A percentile compares a stretch with the other conserved stretches of the same genome.
Conservation (phyloP, 1,140 invertebrate genomes). For the Nasonia giraulti region DNA sequence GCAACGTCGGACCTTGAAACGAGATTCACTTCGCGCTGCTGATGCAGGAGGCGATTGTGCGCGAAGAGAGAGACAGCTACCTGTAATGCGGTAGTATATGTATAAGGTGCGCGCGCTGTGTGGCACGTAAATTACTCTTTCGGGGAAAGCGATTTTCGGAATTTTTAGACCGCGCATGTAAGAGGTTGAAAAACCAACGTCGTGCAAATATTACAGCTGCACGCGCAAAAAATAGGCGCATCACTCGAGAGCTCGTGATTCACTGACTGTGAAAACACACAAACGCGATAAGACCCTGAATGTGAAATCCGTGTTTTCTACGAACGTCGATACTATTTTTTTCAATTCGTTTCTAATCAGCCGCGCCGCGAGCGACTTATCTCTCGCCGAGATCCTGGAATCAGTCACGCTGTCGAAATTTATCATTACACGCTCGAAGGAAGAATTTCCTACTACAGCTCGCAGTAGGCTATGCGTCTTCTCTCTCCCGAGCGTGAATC, state of each 20-base stretch:
- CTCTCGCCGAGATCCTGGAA: conserved; percentile 9
- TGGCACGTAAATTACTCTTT: conserved; percentile 31
- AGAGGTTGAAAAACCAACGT: not conserved
- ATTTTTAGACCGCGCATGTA: not conserved
- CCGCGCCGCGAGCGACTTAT: not conserved
- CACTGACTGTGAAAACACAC: conserved; percentile 24
- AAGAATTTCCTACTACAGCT: not conserved
- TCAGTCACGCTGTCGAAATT: conserved; percentile 20
- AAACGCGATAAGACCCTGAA: conserved; percentile 30
- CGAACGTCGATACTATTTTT: conserved; percentile 3
- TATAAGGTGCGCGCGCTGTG: not conserved
- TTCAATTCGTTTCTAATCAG: not conserved
- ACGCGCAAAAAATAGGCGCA: conserved; percentile 1
- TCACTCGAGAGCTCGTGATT: conserved; percentile 25
- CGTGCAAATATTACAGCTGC: not conserved
- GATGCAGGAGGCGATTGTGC: conserved; percentile 7
- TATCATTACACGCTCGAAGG: not conserved
- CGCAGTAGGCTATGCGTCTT: not conserved
- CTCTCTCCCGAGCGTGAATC: conserved; percentile 52
- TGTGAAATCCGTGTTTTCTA: conserved; percentile 26
- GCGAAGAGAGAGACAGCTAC: not conserved
- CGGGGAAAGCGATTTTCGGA: not conserved
- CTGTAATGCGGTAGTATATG: not conserved
- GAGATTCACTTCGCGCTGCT: not conserved
- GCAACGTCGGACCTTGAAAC: not conserved